These are phyloP conservation scores for Listronotus bonariensis DNA, from an alignment of 1,140 invertebrate species.

Conservation along the genomic window DNA sequence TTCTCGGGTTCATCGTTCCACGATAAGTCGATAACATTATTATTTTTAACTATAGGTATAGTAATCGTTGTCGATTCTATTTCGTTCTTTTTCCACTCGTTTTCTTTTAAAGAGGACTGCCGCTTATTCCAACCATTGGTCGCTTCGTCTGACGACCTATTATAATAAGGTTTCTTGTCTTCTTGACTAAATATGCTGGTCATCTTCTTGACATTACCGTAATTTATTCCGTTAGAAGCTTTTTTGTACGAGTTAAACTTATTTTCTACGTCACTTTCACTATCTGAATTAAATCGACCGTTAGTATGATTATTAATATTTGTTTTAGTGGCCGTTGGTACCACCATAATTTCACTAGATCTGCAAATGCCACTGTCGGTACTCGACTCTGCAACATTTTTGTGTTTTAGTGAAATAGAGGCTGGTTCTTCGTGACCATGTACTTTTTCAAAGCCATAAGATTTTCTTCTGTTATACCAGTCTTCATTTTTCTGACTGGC, in stretches of 20 bases:
- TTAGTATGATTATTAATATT: conserved; percentile 27
- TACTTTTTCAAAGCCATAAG: conserved; percentile 75
- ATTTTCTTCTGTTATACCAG: conserved; percentile 72
- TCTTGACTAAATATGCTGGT: conserved; percentile 42
- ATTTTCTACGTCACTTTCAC: conserved; percentile 36
- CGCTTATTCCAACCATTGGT: conserved; percentile 16
- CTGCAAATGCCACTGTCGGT: conserved; percentile 74
- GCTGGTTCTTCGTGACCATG: conserved; percentile 56
- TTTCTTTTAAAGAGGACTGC: not conserved
- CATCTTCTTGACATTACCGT: conserved; percentile 43
- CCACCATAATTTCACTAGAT: conserved; percentile 64
- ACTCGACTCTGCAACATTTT: conserved; percentile 66
- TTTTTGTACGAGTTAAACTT: conserved; percentile 19
- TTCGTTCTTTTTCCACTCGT: conserved; percentile 30
- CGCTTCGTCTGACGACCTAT: not conserved
- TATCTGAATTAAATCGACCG: conserved; percentile 32
- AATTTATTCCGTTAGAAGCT: conserved; percentile 24
- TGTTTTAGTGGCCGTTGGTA: conserved; percentile 40
- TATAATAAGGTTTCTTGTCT: conserved; percentile 22
- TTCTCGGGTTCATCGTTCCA: conserved; percentile 47
- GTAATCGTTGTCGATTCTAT: conserved; percentile 49
- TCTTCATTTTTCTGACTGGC: conserved; percentile 59
- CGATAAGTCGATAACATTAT: conserved; percentile 38
- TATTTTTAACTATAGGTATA: conserved; percentile 47
- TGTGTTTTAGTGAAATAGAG: conserved; percentile 53